Conservation (phyloP, 2,797 vertebrate genomes). For the Chelon labrosus region DNA sequence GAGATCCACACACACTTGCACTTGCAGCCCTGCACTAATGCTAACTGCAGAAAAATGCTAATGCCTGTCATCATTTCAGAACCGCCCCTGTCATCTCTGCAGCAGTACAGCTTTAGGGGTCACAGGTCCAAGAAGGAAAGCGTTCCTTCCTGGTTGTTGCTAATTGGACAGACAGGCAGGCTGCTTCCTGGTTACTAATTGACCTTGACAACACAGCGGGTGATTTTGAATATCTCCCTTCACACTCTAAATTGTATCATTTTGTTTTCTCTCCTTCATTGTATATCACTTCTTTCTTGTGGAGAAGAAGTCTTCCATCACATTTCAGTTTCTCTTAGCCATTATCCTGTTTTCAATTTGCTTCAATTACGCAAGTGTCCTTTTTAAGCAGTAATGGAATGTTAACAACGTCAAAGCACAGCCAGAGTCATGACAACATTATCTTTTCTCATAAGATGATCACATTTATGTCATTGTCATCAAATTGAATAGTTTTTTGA, state of each 20-base stretch:
- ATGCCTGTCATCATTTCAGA: constrained; percentile 83
- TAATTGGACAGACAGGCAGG: constrained; percentile 81
- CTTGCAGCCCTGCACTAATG: constrained; percentile 71
- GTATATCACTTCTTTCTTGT: constrained; percentile 13
- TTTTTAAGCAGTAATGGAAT: background rate
- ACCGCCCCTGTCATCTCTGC: constrained; percentile 77
- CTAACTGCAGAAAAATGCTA: constrained; percentile 84
- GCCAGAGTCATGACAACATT: background rate
- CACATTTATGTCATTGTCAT: background rate
- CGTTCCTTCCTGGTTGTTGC: constrained; percentile 79
- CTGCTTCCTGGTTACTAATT: constrained; percentile 75
- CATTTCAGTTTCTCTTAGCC: background rate
- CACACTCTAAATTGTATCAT: constrained; percentile 40
- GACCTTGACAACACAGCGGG: constrained; percentile 77
- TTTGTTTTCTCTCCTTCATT: constrained; percentile 23
- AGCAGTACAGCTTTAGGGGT: constrained; percentile 80
- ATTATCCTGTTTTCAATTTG: constrained; percentile 7
- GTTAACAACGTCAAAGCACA: background rate
- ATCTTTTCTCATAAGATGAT: background rate
- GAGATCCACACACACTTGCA: constrained; percentile 41
- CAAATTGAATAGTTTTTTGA: background rate
- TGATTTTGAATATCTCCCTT: constrained; percentile 59
- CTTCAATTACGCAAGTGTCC: background rate
- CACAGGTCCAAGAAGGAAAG: constrained; percentile 72
- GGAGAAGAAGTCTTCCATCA: background rate